These are phyloP conservation scores for Perithous albicinctus DNA, from an alignment of 2,888 invertebrate species.

Conservation along the genomic window DNA sequence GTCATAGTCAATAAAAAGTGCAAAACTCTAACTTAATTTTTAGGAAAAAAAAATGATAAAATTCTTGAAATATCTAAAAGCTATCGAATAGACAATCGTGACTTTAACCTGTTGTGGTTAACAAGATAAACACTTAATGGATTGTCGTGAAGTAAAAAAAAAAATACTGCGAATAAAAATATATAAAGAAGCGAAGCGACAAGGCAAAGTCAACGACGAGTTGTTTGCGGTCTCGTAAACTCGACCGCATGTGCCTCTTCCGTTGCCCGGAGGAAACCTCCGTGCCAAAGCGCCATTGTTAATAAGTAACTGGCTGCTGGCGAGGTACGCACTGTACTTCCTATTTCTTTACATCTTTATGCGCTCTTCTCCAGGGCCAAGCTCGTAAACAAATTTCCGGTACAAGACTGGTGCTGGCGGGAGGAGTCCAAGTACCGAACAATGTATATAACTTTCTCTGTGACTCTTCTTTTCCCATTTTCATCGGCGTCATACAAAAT, in stretches of 20 bases:
- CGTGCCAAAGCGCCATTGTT: slow-evolving; percentile 64
- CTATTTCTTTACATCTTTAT: slow-evolving; percentile 68
- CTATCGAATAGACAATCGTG: no score
- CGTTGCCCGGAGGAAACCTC: slow-evolving; percentile 26
- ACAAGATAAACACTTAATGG: not conserved
- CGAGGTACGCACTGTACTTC: slow-evolving; percentile 56
- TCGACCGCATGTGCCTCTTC: slow-evolving; percentile 71
- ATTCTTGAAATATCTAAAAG: no score
- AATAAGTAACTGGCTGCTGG: slow-evolving; percentile 67
- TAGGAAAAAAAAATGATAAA: no score
- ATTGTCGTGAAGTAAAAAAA: slow-evolving; percentile 5
- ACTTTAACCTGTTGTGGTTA: not conserved
- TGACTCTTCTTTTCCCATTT: not conserved
- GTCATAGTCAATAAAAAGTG: no score
- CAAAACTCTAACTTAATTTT: no score
- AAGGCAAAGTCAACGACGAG: slow-evolving; percentile 61
- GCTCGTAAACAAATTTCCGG: slow-evolving; percentile 23
- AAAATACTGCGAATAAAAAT: slow-evolving; percentile 23
- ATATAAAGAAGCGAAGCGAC: slow-evolving; percentile 1
- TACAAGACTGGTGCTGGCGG: no score
- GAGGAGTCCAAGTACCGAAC: no score
- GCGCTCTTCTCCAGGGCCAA: slow-evolving; percentile 45
- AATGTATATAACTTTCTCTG: slow-evolving; percentile 21
- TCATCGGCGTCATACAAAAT: not conserved
- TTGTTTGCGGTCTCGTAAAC: slow-evolving; percentile 80